Percentiles rank a stretch among this genome's conserved stretches.
phyloP scores from a whole-genome alignment of 2,888 invertebrate genomes.

The Tachina lurida region DNA sequence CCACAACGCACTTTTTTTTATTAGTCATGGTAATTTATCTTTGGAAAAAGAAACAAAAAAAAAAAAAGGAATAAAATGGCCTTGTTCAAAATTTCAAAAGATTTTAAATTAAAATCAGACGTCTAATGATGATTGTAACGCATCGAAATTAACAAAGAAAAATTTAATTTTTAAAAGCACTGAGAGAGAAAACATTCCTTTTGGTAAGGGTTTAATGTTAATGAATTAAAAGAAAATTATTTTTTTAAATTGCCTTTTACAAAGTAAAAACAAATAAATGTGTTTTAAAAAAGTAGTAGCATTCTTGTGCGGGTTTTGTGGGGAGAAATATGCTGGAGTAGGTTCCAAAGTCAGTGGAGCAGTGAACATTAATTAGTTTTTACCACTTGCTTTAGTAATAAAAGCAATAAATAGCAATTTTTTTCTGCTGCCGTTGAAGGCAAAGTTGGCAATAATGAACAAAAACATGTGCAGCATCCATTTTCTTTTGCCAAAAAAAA shows the following conservation, averaged over 20 bases:
- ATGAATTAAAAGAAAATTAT: constrained; percentile 14
- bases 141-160: constrained; percentile 22
- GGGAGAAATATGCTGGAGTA: constrained; percentile 22
- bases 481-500: constrained; percentile 34
- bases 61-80: constrained; percentile 14
- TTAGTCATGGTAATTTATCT: no score
- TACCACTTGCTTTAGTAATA: constrained; percentile 64
- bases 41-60: not conserved
- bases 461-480: constrained; percentile 61
- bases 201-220: not conserved
- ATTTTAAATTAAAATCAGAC: constrained; percentile 45
- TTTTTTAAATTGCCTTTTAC: not conserved
- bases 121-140: constrained; percentile 45
- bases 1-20: not conserved
- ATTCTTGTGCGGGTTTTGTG: not conserved
- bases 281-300: not conserved
- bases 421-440: constrained; percentile 33
- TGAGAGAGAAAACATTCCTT: not conserved
- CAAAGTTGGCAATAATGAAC: constrained; percentile 62
- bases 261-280: not conserved
- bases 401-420: constrained; percentile 58
- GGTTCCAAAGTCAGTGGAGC: constrained; percentile 62
- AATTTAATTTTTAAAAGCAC: not conserved
- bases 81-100: constrained; percentile 30
- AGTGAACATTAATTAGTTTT: constrained; percentile 69